Evolutionary conservation across 2,797 vertebrate species (phyloP), one percentile per base, ranked within the genome.

Genomic region (Falco cherrug): DNA sequence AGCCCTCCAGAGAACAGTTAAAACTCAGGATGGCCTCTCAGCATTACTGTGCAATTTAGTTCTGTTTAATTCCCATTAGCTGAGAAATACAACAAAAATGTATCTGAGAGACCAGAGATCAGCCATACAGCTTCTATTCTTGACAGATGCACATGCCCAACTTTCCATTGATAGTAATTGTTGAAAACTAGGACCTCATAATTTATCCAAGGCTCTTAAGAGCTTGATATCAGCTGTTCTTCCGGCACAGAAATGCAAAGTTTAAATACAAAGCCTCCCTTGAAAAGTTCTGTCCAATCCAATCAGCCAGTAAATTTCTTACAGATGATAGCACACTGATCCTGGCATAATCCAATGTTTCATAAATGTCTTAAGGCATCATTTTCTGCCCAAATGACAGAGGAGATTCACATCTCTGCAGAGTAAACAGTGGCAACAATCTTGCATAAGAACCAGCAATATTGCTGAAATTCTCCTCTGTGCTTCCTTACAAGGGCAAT

Each of bases 291-390:
- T 91, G 76, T 70, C 68, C 84, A 75, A 61, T 68, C 79, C 82
- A 81, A 76, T 81, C 93, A 95, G 88, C 86, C 95, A 92, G 94
- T 53, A 95, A 77, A 93, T 96, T 96, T 93, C 95, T 93, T 95
- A 85, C 90, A 95, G 93, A 93, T 97, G 95, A 96, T 89, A 89
- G 95, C 61, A 41, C 89, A 63, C 80, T 84, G 95, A 97, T 97
- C 93, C 84, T 53, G 16, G 63, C 8, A 1, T 96, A 96, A 97
- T 95, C 97, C 91, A 91, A 87, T 88, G 92, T 96, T 97, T 97
- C 95, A 97, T 95, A 97, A 96, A 97, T 89, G 94, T 90, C 93
- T 97, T 96, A 96, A 92, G 86, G 92, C 92, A 80, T 91, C 78
- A 73, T 91, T 94, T 92, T 89, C 95, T 95, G 91, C 95, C 84